phyloP scores from a whole-genome alignment of 2,113 vertebrate genomes.

The Puffinus mauretanicus region DNA sequence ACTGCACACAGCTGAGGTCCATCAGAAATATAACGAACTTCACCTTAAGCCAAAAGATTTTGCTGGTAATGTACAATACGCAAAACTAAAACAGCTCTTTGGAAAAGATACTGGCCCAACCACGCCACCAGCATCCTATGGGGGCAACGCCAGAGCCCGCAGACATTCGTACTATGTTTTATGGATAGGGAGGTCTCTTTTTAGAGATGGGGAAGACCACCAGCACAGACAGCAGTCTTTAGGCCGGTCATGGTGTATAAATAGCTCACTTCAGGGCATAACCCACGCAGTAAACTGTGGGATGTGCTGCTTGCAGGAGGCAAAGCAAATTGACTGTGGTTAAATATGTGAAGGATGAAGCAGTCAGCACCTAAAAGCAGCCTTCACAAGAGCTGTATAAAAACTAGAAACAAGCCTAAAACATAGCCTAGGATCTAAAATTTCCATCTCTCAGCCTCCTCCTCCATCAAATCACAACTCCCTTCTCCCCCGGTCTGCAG shows the following conservation, averaged over 20 bases:
- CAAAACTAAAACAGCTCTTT: neutral
- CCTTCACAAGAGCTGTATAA: neutral
- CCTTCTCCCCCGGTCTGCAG: neutral
- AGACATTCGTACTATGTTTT: neutral
- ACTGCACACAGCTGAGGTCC: neutral
- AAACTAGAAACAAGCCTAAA: constrained; percentile 33
- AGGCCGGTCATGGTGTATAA: neutral
- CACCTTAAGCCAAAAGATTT: neutral
- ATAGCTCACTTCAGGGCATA: constrained; percentile 25
- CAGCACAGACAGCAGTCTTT: neutral
- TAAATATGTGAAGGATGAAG: constrained; percentile 21
- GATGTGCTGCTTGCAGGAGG: constrained; percentile 22
- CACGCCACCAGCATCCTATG: neutral
- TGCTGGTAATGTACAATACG: neutral
- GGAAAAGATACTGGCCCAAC: neutral
- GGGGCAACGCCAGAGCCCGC: rapidly evolving
- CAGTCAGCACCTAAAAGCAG: constrained; percentile 3
- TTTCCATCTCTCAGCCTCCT: constrained; percentile 15
- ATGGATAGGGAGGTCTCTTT: neutral
- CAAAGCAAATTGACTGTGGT: constrained; percentile 58
- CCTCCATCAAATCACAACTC: neutral
- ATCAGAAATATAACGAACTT: neutral
- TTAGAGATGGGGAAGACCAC: neutral
- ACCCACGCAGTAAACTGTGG: constrained; percentile 24
- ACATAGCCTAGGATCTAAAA: neutral